Percentiles rank a stretch among this genome's conserved stretches.
These are phyloP conservation scores for Eubasilissa regina DNA, from an alignment of 1,140 invertebrate genomes.

Conservation along the genomic window DNA sequence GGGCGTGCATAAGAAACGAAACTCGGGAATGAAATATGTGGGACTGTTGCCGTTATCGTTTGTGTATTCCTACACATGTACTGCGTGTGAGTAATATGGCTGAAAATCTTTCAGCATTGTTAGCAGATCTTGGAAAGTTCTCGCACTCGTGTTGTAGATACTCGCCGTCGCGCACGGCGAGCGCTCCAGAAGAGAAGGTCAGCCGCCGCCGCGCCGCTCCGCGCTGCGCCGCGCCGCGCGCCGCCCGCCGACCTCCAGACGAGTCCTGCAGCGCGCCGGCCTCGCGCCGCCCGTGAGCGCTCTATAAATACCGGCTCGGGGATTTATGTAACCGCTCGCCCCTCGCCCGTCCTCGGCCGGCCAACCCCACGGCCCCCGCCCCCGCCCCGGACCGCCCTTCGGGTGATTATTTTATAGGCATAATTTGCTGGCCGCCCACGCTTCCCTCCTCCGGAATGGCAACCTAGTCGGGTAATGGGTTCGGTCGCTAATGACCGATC, in stretches of 20 bases:
- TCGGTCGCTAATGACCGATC: slow-evolving; percentile 17
- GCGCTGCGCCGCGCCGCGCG: slow-evolving; percentile 13
- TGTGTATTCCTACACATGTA: too few relatives aligned
- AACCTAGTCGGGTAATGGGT: too few relatives aligned
- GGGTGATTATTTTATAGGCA: slow-evolving; percentile 22
- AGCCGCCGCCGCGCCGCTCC: too few relatives aligned
- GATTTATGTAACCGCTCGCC: slow-evolving; percentile 40
- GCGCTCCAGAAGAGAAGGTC: not conserved
- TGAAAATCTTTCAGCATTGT: too few relatives aligned
- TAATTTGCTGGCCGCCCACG: slow-evolving; percentile 33
- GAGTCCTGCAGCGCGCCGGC: slow-evolving; percentile 36
- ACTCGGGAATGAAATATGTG: too few relatives aligned
- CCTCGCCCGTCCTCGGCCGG: not conserved
- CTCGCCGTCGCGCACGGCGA: not conserved
- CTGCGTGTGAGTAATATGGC: too few relatives aligned
- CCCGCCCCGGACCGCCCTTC: slow-evolving; percentile 12
- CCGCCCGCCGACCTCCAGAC: slow-evolving; percentile 53
- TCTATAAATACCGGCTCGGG: slow-evolving; percentile 53
- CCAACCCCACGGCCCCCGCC: not conserved
- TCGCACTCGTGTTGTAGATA: not conserved
- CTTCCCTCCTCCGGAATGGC: not conserved
- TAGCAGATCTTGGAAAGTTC: too few relatives aligned
- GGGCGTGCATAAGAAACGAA: too few relatives aligned
- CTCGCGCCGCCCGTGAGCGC: too few relatives aligned
- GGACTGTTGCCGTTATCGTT: too few relatives aligned